phyloP scores from a whole-genome alignment of 2,113 vertebrate genomes.

The Empidonax traillii region DNA sequence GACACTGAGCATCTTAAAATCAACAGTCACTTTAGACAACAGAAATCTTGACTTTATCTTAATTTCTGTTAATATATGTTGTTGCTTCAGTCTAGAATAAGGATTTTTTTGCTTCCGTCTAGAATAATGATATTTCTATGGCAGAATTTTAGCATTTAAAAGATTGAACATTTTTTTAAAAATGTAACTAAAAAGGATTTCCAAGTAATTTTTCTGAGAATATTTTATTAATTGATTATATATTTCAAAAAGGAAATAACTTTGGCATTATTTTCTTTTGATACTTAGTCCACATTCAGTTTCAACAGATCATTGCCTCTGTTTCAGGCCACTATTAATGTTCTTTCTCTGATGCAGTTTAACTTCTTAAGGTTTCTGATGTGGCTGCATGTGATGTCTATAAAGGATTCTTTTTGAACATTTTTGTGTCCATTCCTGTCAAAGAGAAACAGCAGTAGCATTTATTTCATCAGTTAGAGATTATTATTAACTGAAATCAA shows the following conservation, averaged over 20 bases:
- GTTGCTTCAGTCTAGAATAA: neutral
- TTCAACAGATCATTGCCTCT: neutral
- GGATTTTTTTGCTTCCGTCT: neutral
- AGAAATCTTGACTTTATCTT: neutral
- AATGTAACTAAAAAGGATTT: neutral
- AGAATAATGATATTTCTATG: neutral
- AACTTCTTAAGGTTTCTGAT: slow-evolving; percentile 34
- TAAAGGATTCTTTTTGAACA: slow-evolving; percentile 54
- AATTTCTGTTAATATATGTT: neutral
- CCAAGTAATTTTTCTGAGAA: neutral
- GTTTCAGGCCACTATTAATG: neutral
- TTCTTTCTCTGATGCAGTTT: slow-evolving; percentile 18
- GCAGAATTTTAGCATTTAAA: neutral
- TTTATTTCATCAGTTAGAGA: slow-evolving; percentile 53
- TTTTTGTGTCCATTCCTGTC: slow-evolving; percentile 46
- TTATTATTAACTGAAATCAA: slow-evolving; percentile 46
- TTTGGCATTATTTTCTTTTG: neutral
- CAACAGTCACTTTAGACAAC: neutral
- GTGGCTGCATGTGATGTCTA: neutral
- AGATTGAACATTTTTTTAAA: neutral
- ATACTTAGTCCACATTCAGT: neutral
- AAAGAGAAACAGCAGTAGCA: slow-evolving; percentile 27
- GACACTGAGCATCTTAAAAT: neutral
- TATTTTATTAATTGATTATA: neutral
- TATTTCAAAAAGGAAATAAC: neutral